Evolutionary conservation across 53 echinoderm and acorn worm genomes (phyloP).

Genomic region (Apostichopus leukothele): DNA sequence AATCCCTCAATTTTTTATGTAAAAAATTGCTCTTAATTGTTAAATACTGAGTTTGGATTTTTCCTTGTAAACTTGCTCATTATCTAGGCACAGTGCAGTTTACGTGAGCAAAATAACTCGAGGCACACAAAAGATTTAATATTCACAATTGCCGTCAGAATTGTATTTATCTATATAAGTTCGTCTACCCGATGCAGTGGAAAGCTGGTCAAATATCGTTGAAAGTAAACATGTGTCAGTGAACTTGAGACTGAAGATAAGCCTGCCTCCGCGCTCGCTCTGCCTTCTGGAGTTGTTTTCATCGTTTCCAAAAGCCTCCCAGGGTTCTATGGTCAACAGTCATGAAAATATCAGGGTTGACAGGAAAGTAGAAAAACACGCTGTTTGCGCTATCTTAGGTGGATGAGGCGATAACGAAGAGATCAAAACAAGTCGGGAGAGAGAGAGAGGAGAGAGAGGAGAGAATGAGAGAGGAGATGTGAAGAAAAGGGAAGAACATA

Average conservation of each 20-base stretch:
- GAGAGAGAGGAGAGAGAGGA: neutral
- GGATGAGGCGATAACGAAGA: slow-evolving; percentile 23
- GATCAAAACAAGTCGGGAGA: slow-evolving; percentile 32
- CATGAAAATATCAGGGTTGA: slow-evolving; percentile 46
- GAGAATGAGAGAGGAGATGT: neutral
- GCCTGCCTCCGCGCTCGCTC: slow-evolving; percentile 8
- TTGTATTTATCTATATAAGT: neutral
- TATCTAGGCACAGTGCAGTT: too few species aligned
- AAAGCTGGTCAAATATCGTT: slow-evolving; percentile 30
- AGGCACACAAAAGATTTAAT: neutral
- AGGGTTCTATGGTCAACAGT: slow-evolving; percentile 42
- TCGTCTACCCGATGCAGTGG: neutral
- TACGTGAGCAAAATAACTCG: too few species aligned
- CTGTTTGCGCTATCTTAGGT: slow-evolving; percentile 36
- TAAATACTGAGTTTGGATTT: too few species aligned
- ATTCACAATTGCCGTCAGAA: slow-evolving; percentile 1
- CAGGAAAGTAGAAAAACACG: slow-evolving; percentile 25
- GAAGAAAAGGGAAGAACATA: neutral
- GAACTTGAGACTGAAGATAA: slow-evolving; percentile 32
- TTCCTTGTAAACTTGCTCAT: too few species aligned
- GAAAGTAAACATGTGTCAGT: slow-evolving; percentile 42
- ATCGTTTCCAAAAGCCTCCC: slow-evolving; percentile 15
- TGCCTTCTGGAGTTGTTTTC: slow-evolving; percentile 34
- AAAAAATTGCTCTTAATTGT: too few species aligned
- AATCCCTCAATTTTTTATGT: too few species aligned